phyloP scores from a whole-genome alignment of 2,113 vertebrate species.

The Salvelinus namaycush region DNA sequence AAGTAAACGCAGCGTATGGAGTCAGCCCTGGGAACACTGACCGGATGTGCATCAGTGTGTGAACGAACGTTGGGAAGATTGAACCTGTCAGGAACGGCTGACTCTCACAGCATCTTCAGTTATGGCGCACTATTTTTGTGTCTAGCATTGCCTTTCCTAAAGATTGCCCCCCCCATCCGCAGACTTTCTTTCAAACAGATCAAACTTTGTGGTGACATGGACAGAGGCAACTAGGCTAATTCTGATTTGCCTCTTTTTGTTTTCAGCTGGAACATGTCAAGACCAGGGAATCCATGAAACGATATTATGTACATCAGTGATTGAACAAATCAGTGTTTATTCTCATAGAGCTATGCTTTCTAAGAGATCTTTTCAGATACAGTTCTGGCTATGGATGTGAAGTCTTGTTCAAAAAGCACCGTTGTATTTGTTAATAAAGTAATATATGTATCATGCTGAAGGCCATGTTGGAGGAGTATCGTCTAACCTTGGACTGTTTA shows the following conservation, averaged over 20 bases:
- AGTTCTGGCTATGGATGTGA: slow-evolving; percentile 33
- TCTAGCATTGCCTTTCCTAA: slow-evolving; percentile 12
- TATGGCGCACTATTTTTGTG: slow-evolving; percentile 26
- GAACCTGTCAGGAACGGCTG: slow-evolving; percentile 17
- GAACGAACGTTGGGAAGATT: slow-evolving; percentile 8
- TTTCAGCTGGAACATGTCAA: slow-evolving; percentile 22
- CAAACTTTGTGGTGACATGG: slow-evolving; percentile 21
- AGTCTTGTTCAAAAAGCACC: slow-evolving; percentile 52
- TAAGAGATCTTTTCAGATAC: slow-evolving; percentile 46
- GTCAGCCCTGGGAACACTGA: slow-evolving; percentile 8
- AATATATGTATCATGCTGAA: slow-evolving; percentile 35
- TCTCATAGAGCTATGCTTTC: slow-evolving; percentile 66
- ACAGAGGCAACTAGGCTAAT: neutral
- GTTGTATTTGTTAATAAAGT: slow-evolving; percentile 51
- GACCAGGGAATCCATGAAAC: neutral
- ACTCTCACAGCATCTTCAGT: slow-evolving; percentile 30
- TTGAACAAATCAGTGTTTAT: slow-evolving; percentile 66
- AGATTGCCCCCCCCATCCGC: neutral
- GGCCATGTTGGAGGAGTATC: slow-evolving; percentile 37
- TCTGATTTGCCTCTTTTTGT: slow-evolving; percentile 37
- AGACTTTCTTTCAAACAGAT: slow-evolving; percentile 29
- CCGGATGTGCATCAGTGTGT: slow-evolving; percentile 9
- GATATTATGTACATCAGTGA: slow-evolving; percentile 38
- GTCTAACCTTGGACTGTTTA: slow-evolving; percentile 46
- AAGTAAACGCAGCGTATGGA: slow-evolving; percentile 76